These are phyloP conservation scores for Hoplodrina blanda DNA, from an alignment of 2,888 invertebrate genomes.

Conservation along the genomic window DNA sequence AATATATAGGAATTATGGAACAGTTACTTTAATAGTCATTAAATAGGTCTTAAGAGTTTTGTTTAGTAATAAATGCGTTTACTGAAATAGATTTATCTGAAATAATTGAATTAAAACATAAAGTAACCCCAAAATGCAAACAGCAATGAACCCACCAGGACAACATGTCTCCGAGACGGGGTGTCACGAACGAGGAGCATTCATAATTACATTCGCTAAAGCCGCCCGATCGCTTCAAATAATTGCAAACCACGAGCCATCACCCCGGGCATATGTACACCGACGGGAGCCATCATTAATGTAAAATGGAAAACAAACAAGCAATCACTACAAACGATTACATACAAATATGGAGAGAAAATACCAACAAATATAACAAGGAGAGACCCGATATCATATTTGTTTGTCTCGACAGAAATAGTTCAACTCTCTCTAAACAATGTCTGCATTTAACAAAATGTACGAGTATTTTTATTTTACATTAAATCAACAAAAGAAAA, in stretches of 20 bases:
- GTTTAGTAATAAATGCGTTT: too few species aligned
- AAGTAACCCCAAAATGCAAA: neutral
- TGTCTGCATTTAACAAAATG: too few species aligned
- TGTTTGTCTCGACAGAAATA: neutral
- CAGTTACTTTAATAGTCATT: too few species aligned
- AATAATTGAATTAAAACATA: neutral
- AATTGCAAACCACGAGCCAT: conserved; percentile 37
- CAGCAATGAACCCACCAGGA: conserved; percentile 5
- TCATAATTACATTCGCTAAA: conserved; percentile 31
- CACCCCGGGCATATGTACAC: conserved; percentile 16
- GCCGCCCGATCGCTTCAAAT: conserved; percentile 27
- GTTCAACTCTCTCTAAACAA: too few species aligned
- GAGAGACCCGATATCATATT: neutral
- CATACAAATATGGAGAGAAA: conserved; percentile 28
- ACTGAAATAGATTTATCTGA: neutral
- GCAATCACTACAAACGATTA: conserved; percentile 19
- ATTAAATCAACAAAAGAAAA: neutral
- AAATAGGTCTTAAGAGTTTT: too few species aligned
- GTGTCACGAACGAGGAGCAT: conserved; percentile 9
- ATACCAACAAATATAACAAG: neutral
- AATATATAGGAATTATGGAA: too few species aligned
- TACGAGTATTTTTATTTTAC: too few species aligned
- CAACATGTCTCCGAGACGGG: conserved; percentile 8
- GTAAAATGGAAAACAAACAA: conserved; percentile 48
- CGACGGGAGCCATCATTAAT: conserved; percentile 14